A percentile compares a stretch with the other conserved stretches of the same genome.
Conservation (phyloP, 2,888 invertebrate genomes). For the Marronus borbonicus region DNA sequence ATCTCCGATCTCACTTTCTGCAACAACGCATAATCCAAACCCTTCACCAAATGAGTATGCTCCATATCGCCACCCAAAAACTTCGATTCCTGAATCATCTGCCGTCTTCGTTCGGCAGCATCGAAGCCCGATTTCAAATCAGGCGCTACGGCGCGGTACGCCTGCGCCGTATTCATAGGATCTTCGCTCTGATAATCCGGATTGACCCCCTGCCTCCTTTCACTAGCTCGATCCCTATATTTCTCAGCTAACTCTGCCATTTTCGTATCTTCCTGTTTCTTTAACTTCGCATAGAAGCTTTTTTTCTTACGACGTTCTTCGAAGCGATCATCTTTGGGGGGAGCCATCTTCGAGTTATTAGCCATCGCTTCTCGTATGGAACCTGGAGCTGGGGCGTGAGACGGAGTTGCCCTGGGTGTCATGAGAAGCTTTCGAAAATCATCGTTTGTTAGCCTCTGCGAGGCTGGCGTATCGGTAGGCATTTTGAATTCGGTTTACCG, state of each 20-base stretch:
- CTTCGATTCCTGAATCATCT: conserved; percentile 98
- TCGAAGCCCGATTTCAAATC: conserved; percentile 95
- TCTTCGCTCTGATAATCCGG: conserved; percentile 89
- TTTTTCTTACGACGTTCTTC: conserved; percentile 94
- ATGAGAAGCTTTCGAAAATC: conserved; percentile 96
- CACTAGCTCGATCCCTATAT: conserved; percentile 92
- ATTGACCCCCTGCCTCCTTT: conserved; percentile 88
- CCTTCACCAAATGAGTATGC: conserved; percentile 99
- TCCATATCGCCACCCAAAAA: conserved; percentile 99
- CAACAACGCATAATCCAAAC: conserved; percentile 90
- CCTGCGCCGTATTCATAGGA: conserved; percentile 85
- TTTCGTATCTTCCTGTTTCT: conserved; percentile 96
- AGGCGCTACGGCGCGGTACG: conserved; percentile 91
- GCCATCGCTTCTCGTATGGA: conserved; percentile 81
- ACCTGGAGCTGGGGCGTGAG: conserved; percentile 74
- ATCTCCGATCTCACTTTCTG: conserved; percentile 96
- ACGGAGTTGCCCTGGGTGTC: conserved; percentile 89
- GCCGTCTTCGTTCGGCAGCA: conserved; percentile 94
- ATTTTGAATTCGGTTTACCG: conserved; percentile 64
- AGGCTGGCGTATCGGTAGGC: conserved; percentile 77
- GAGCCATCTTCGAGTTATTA: conserved; percentile 70
- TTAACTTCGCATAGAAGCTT: conserved; percentile 93
- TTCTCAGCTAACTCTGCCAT: conserved; percentile 95
- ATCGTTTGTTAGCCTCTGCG: conserved; percentile 93
- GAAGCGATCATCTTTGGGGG: conserved; percentile 80